Base-by-base conservation (phyloP, 64 coral and sea anemone genomes). In the Astreopora myriophthalma region DNA sequence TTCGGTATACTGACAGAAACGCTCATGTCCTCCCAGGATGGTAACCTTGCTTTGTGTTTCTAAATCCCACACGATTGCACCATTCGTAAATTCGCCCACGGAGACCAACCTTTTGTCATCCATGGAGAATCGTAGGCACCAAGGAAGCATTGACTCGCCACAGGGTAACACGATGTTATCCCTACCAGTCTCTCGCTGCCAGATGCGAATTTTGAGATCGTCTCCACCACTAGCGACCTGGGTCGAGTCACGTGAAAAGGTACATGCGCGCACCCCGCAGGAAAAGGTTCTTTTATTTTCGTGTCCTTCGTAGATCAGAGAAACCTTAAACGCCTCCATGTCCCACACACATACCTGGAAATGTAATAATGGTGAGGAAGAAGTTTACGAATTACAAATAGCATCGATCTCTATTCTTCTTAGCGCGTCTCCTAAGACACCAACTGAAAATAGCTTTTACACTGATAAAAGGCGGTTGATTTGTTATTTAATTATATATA, bases 191-290 rank as follows among this genome's bases (percentile, higher is more conserved):
- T 91, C 89, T 52, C 89, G 62, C 1, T 27, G 84, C 89, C 89
- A 91, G 25, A 91, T 84, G 5, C 89, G 89, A 40, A 91, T 91
- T 71, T 71, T 91, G 30, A 91, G 73, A 66, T 91, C 89, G 48
- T 91, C 89, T n/a, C 89, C 89, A 73, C 89, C 89, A 60, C 89
- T 91, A 42, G 89, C 89, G 39, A 91, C 77, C 31, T 57, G 66
- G 29, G 26, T 84, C 20, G 89, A 71, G 44, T 84, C 89, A 5
- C 27, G 66, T 60, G 89, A 91, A 20, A 91, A 91, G 44, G 89
- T 84, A n/a, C 89, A 91, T 10, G 89, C 89, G 5, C 89, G 76
- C 17, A 91, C 67, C 14, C 89, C 89, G 29, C 89, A 91, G 12
- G 77, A 84, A 46, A 84, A 91, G 16, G 42, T 91, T 48, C 89